Evolutionary conservation across 2,888 invertebrate species (phyloP).

Genomic region (Drosophila austrosaltans): DNA sequence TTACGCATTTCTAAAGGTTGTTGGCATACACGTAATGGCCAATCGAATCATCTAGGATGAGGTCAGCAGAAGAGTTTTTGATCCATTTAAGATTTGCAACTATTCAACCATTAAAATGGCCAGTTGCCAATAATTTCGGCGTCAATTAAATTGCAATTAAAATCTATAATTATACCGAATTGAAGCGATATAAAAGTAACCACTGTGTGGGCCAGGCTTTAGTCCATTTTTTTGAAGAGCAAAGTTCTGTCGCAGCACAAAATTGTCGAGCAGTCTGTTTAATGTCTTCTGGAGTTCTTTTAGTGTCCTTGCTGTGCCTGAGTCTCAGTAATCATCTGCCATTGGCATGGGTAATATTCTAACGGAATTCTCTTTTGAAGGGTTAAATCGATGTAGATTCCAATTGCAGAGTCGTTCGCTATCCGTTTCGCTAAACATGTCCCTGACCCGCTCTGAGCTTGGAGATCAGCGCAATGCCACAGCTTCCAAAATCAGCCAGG

Average conservation of each 20-base stretch:
- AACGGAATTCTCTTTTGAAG: no score
- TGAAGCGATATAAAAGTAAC: constrained; percentile 29
- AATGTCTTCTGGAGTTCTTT: constrained; percentile 39
- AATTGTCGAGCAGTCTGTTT: constrained; percentile 8
- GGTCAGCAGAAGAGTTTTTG: background rate
- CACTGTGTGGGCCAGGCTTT: constrained; percentile 21
- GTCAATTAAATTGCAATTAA: constrained; percentile 54
- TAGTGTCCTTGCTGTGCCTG: constrained; percentile 43
- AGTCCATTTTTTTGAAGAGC: constrained; percentile 18
- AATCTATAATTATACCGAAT: constrained; percentile 19
- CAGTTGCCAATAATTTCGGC: constrained; percentile 14
- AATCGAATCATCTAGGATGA: background rate
- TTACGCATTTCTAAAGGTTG: background rate
- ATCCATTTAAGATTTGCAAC: constrained; percentile 23
- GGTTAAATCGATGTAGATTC: background rate
- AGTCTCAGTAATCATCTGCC: constrained; percentile 40
- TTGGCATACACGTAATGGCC: constrained; percentile 2
- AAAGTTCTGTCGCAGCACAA: constrained; percentile 3
- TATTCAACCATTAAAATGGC: constrained; percentile 49
- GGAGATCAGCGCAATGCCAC: constrained; percentile 48
- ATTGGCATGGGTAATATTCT: constrained; percentile 56
- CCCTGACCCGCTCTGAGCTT: constrained; percentile 60
- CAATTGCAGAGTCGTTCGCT: constrained; percentile 59
- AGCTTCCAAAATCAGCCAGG: constrained; percentile 46
- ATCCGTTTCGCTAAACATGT: constrained; percentile 71